Base-by-base conservation (phyloP, 1,140 invertebrate genomes). In the Trichonephila clavata region DNA sequence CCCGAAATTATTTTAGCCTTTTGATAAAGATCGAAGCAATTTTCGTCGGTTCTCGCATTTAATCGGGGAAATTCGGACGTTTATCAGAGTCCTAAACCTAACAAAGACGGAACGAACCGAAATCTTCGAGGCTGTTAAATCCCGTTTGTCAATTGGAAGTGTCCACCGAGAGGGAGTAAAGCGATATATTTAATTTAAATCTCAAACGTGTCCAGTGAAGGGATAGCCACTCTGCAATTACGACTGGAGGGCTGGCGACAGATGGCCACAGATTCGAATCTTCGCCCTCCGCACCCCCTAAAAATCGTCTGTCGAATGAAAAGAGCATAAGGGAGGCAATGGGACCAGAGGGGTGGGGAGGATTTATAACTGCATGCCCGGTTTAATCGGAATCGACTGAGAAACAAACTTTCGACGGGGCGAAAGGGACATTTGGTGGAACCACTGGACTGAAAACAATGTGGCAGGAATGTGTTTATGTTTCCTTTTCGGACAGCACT, bases 111-210 rank as follows among this genome's bases (percentile, higher is more conserved):
- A 21, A 27, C n/a, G n/a, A 18, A 43, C 32, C 39, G 3, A 32
- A 57, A 27, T 59, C 83, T 24, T 60, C 50, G 50, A 24, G 50
- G 50, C 43, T 84, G 83, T 59, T 84, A 60, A 43, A 39, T 14
- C 61, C 61, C 59, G 86, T 87, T 87, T 87, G 86, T 87, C 86
- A 87, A 87, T 43, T 87, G 24, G 60, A 87, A 84, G 81, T 83
- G 81, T 57, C 81, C 81, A 21, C 43, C 6, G 50, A 83, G 81
- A 77, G 24, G 16, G 71, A 77, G 71, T 6, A 87, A 43, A 63
- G 32, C 7, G 86, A 87, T 63, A 87, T 61, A 63, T 87, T 87
- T 87, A 87, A 87, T 87, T 87, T 87, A 87, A 87, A 63, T 87
- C 86, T 57, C 86, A 57, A 57, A 63, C 84, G 32, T 63, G 71